Evolutionary conservation across 2,888 invertebrate genomes (phyloP).

Genomic region (Germaria angustata): DNA sequence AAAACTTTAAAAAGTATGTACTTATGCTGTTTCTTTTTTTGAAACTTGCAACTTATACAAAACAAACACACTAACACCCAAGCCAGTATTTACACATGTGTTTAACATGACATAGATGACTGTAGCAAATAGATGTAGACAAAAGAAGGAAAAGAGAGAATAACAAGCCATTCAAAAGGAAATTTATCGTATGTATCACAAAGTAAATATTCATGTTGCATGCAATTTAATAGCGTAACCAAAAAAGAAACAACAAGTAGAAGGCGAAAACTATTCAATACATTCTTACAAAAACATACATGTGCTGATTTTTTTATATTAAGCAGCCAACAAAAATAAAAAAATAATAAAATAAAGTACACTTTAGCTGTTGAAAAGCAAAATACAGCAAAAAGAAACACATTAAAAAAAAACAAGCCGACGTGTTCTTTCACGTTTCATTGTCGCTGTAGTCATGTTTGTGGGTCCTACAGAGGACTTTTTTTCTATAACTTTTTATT

Average conservation of each 20-base stretch:
- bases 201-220: conserved; percentile 64
- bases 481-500: conserved; percentile 4
- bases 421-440: conserved; percentile 29
- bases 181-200: conserved; percentile 48
- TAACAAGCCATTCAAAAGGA: conserved; percentile 26
- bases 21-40: too few relatives aligned
- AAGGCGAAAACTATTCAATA: conserved; percentile 43
- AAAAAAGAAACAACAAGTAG: conserved; percentile 49
- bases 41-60: conserved; percentile 2
- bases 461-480: conserved; percentile 8
- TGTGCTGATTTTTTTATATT: neutral
- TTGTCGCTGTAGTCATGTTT: conserved; percentile 12
- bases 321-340: neutral
- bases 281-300: neutral
- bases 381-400: neutral
- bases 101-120: neutral
- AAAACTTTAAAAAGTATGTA: too few relatives aligned
- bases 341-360: neutral
- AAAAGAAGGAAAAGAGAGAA: conserved; percentile 4
- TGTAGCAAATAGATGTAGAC: neutral
- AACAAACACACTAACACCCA: neutral
- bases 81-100: neutral
- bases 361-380: too few relatives aligned
- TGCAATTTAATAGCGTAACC: conserved; percentile 54
- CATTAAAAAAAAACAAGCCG: conserved; percentile 30